phyloP scores from a whole-genome alignment of 2,113 vertebrate species.

The Chionomys nivalis region DNA sequence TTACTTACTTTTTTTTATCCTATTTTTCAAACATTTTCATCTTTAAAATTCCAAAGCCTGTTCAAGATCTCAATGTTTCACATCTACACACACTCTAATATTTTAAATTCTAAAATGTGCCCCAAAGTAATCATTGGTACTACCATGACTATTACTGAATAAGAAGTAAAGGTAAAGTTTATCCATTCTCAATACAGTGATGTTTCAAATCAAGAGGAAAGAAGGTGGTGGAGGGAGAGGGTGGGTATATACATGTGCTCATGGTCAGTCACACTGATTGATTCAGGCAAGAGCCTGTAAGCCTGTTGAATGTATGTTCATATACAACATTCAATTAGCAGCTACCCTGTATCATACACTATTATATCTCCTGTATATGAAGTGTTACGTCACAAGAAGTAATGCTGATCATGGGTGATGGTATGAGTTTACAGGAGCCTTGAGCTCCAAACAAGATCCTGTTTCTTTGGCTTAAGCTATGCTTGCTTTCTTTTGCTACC shows the following conservation, averaged over 20 bases:
- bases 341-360: neutral
- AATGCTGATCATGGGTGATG: neutral
- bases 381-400: neutral
- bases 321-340: neutral
- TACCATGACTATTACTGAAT: neutral
- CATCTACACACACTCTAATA: neutral
- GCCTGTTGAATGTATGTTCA: neutral
- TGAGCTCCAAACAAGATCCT: neutral
- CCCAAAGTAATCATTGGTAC: neutral
- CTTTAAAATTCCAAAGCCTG: neutral
- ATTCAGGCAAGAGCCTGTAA: neutral
- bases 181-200: slow-evolving; percentile 1
- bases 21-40: neutral
- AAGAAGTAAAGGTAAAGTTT: neutral
- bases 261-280: neutral
- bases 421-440: neutral
- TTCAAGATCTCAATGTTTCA: neutral
- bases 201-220: neutral
- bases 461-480: neutral
- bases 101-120: neutral
- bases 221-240: neutral
- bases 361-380: neutral
- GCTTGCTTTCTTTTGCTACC: neutral
- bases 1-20: neutral
- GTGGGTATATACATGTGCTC: neutral